These are phyloP conservation scores for Drosophila nebulosa DNA, from an alignment of 1,140 invertebrate species.

Conservation along the genomic window DNA sequence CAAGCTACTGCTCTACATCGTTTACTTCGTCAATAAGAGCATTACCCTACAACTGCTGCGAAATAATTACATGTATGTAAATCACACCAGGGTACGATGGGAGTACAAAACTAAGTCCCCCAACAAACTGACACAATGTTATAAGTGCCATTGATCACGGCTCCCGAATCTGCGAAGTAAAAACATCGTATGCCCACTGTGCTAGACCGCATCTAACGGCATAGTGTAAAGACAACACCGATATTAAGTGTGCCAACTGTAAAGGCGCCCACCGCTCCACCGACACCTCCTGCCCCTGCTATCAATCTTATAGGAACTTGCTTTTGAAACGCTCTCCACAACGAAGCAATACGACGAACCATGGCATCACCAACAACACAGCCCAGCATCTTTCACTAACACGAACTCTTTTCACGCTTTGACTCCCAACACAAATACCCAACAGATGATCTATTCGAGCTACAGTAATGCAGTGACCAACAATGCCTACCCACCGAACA, in stretches of 20 bases:
- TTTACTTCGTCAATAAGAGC: neutral
- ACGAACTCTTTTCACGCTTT: too few relatives aligned
- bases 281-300: neutral
- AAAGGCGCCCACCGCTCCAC: neutral
- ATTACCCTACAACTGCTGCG: neutral
- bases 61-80: neutral
- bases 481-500: neutral
- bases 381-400: too few relatives aligned
- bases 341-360: too few relatives aligned
- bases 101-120: constrained; percentile 85
- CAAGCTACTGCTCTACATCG: neutral
- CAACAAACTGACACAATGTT: constrained; percentile 82
- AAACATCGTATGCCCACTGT: too few relatives aligned
- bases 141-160: too few relatives aligned
- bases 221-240: neutral
- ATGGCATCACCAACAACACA: too few relatives aligned
- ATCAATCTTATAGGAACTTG: too few relatives aligned
- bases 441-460: too few relatives aligned
- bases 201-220: neutral
- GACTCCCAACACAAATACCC: too few relatives aligned
- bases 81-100: too few relatives aligned
- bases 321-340: too few relatives aligned
- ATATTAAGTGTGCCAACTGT: neutral
- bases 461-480: neutral
- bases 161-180: too few relatives aligned